Percentiles rank a stretch among this genome's conserved stretches.
These are phyloP conservation scores for Zaprionus vittiger DNA, from an alignment of 1,140 invertebrate genomes.

Conservation along the genomic window DNA sequence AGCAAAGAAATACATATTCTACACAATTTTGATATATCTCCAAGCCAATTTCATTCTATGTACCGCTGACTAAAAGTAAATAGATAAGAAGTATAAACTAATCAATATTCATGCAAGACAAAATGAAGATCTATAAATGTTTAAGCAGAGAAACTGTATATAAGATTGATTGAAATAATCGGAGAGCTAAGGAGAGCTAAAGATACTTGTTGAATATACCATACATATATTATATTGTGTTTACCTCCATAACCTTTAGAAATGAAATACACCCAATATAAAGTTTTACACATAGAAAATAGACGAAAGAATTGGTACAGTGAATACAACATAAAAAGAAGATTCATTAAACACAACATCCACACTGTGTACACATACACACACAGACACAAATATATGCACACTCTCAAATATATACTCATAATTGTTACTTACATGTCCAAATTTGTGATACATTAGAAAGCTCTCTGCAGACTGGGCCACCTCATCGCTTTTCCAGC, in stretches of 20 bases:
- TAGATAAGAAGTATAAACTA: slow-evolving; percentile 34
- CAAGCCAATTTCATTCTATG: slow-evolving; percentile 59
- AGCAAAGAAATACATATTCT: slow-evolving; percentile 18
- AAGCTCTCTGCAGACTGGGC: slow-evolving; percentile 93
- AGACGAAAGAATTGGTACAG: slow-evolving; percentile 62
- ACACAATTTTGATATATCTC: slow-evolving; percentile 30
- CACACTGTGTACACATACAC: slow-evolving; percentile 27
- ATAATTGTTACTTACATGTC: slow-evolving; percentile 89
- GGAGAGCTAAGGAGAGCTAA: slow-evolving; percentile 39
- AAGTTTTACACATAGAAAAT: slow-evolving; percentile 68
- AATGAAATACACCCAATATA: slow-evolving; percentile 39
- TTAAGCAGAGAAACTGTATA: slow-evolving; percentile 26
- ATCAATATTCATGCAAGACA: slow-evolving; percentile 56
- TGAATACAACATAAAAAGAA: slow-evolving; percentile 67
- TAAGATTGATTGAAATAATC: slow-evolving; percentile 26
- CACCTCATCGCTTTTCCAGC: slow-evolving; percentile 90
- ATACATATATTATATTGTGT: slow-evolving; percentile 40
- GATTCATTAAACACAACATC: slow-evolving; percentile 55
- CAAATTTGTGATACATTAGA: slow-evolving; percentile 95
- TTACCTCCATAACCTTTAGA: slow-evolving; percentile 76
- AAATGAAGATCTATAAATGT: slow-evolving; percentile 32
- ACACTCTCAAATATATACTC: neutral
- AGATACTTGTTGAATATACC: slow-evolving; percentile 45
- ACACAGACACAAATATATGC: slow-evolving; percentile 12
- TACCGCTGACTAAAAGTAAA: slow-evolving; percentile 63